Percentiles rank a stretch among this genome's conserved stretches.
These are phyloP conservation scores for Epinotia nisella DNA, from an alignment of 2,888 invertebrate genomes.

Conservation along the genomic window DNA sequence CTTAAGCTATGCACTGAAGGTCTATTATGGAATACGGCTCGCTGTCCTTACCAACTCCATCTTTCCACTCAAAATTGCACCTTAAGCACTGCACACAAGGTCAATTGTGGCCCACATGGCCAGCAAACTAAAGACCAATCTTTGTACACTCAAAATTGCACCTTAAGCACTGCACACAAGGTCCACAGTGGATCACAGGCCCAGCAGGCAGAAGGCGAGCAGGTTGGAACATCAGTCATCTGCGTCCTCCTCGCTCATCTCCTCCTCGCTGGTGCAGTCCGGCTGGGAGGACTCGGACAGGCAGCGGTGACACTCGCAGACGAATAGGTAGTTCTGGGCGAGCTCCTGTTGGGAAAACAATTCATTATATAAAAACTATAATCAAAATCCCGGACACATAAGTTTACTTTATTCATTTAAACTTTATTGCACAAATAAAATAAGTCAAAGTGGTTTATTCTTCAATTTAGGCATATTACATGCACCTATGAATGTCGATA, in stretches of 20 bases:
- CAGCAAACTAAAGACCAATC: background rate
- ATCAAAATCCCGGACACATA: no score
- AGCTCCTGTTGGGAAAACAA: conserved; percentile 67
- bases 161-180: conserved; percentile 9
- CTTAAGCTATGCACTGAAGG: conserved; percentile 1
- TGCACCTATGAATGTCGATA: no score
- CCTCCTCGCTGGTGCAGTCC: conserved; percentile 93
- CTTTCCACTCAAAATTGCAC: background rate
- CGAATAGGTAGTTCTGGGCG: conserved; percentile 92
- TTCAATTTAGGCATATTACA: no score
- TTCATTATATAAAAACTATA: no score
- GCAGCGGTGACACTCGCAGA: conserved; percentile 93
- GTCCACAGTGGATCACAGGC: conserved; percentile 59
- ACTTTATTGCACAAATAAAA: no score
- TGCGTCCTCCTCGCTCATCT: conserved; percentile 83
- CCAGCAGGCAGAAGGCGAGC: conserved; percentile 78
- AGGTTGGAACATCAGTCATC: conserved; percentile 83
- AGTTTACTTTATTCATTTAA: no score
- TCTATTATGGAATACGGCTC: conserved; percentile 60
- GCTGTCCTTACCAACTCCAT: no score
- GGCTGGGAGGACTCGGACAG: conserved; percentile 88
- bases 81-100: conserved; percentile 5
- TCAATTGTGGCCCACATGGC: background rate
- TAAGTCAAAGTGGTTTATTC: no score
- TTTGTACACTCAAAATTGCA: background rate